Conservation (phyloP, 2,113 vertebrate genomes). For the Synodontis membranacea region DNA sequence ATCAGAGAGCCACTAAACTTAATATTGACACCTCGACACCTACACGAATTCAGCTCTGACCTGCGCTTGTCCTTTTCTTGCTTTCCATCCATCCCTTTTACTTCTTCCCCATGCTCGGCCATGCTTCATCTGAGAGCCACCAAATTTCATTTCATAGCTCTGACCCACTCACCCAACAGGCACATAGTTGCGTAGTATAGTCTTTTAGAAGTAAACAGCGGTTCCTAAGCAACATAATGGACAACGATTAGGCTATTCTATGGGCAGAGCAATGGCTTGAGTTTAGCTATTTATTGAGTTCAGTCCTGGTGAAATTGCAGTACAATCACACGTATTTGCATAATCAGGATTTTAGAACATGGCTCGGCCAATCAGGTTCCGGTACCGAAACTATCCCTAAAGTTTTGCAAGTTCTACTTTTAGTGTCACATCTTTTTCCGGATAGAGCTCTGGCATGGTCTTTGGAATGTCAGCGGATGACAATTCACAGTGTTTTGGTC, state of each 20-base stretch:
- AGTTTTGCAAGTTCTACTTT: constrained; percentile 31
- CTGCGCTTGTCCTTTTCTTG: no score
- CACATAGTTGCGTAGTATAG: no score
- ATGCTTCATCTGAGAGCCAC: no score
- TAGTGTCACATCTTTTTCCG: constrained; percentile 35
- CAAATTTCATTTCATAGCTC: no score
- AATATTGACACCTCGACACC: no score
- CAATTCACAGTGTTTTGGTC: constrained; percentile 57
- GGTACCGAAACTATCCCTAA: background rate
- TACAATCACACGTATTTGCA: background rate
- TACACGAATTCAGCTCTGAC: no score
- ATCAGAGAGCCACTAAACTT: no score
- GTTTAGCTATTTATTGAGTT: background rate
- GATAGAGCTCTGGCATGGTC: constrained; percentile 26
- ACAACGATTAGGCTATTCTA: background rate
- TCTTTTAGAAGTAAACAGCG: background rate
- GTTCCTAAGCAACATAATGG: background rate
- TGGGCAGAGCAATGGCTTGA: background rate
- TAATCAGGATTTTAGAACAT: background rate
- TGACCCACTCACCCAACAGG: no score
- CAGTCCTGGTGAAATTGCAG: background rate
- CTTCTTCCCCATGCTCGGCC: no score
- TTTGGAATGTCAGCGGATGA: constrained; percentile 66
- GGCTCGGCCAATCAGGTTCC: background rate
- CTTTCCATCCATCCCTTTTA: no score